phyloP scores from a whole-genome alignment of 2,113 vertebrate species.

The Morone saxatilis region DNA sequence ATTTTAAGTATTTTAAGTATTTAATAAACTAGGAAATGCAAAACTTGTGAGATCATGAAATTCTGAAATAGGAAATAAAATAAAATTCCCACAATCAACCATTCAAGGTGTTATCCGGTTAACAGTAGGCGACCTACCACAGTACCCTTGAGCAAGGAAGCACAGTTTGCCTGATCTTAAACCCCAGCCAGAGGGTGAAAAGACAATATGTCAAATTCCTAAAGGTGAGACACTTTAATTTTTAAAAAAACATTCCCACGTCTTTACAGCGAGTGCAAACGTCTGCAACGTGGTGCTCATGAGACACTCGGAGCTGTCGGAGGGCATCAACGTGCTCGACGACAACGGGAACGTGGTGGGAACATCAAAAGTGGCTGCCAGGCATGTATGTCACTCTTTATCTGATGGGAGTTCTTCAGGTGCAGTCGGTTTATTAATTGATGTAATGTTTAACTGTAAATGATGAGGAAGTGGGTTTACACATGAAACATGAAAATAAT shows the following conservation, averaged over 20 bases:
- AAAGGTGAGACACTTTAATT: neutral
- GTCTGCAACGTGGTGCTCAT: constrained; percentile 96
- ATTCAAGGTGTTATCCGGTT: neutral
- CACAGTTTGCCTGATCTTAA: neutral
- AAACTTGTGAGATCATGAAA: neutral
- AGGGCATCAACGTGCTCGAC: constrained; percentile 91
- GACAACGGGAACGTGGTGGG: constrained; percentile 87
- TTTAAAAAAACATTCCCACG: neutral
- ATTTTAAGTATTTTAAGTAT: neutral
- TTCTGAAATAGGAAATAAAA: neutral
- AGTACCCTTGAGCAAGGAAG: neutral
- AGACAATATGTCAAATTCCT: neutral
- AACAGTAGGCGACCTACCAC: neutral
- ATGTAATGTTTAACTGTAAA: neutral
- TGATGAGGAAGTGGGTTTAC: neutral
- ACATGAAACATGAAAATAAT: neutral
- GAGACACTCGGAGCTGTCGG: constrained; percentile 92
- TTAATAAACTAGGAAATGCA: neutral
- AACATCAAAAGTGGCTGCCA: constrained; percentile 91
- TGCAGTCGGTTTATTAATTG: neutral
- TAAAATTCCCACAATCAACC: neutral
- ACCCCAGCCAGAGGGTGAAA: neutral
- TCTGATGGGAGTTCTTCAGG: neutral
- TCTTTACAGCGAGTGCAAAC: constrained; percentile 90
- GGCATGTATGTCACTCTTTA: constrained; percentile 84